Evolutionary conservation across 1,140 invertebrate species (phyloP).

Genomic region (Uloborus diversus): DNA sequence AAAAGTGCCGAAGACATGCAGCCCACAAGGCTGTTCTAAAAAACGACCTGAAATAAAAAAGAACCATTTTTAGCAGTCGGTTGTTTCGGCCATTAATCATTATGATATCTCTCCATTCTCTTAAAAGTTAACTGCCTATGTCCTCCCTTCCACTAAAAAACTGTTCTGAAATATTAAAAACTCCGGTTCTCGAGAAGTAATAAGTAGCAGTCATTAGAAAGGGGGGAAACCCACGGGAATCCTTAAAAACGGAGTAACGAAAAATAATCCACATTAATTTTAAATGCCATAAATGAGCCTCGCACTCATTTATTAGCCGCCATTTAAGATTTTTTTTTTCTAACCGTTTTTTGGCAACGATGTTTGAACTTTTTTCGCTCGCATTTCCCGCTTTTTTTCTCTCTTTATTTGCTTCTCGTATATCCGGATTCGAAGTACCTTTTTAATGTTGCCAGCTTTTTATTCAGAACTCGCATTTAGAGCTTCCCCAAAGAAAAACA

Average conservation of each 20-base stretch:
- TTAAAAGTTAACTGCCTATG: conserved; percentile 12
- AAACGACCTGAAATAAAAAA: too few relatives aligned
- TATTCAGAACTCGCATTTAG: too few relatives aligned
- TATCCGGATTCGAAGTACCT: conserved; percentile 28
- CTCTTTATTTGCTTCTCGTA: neutral
- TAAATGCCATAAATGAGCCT: conserved; percentile 6
- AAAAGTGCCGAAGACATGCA: too few relatives aligned
- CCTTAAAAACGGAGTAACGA: conserved; percentile 17
- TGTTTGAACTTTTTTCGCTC: conserved; percentile 3
- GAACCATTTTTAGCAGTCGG: neutral
- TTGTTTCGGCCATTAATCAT: conserved; percentile 21
- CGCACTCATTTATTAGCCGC: conserved; percentile 19
- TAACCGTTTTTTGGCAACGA: neutral
- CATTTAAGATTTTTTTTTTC: conserved; percentile 21
- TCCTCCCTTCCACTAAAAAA: conserved; percentile 18
- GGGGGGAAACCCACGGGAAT: conserved; percentile 20
- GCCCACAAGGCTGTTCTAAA: too few relatives aligned
- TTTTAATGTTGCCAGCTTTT: conserved; percentile 26
- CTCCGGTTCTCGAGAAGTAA: neutral
- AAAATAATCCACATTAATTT: conserved; percentile 36
- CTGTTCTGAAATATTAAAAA: neutral
- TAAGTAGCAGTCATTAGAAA: conserved; percentile 14
- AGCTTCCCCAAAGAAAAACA: neutral
- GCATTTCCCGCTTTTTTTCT: neutral
- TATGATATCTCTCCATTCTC: conserved; percentile 16